Percentiles rank a stretch among this genome's conserved stretches.
phyloP scores from a whole-genome alignment of 1,140 invertebrate species.

The Luehdorfia chinensis region DNA sequence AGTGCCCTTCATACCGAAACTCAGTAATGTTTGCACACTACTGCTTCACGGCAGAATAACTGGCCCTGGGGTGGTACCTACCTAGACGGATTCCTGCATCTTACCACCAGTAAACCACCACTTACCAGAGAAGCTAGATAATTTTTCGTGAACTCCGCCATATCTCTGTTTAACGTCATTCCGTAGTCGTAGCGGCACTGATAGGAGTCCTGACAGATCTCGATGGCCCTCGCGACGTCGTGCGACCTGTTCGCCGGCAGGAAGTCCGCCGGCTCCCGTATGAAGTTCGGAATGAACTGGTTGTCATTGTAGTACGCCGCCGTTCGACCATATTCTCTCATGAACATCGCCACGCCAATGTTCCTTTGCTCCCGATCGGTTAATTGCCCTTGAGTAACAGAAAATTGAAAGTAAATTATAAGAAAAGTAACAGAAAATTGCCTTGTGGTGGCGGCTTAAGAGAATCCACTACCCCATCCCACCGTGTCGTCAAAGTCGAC shows the following conservation, averaged over 20 bases:
- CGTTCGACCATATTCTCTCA: constrained; percentile 86
- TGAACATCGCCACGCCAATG: constrained; percentile 86
- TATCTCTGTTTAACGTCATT: constrained; percentile 88
- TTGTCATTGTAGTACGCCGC: constrained; percentile 89
- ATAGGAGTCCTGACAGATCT: constrained; percentile 88
- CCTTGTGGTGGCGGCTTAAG: too few relatives aligned
- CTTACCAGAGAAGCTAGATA: constrained; percentile 86
- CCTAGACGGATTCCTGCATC: too few relatives aligned
- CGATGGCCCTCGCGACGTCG: constrained; percentile 80
- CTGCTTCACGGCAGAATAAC: too few relatives aligned
- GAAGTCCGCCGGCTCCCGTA: constrained; percentile 82
- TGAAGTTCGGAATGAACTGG: constrained; percentile 86
- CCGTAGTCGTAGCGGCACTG: constrained; percentile 94
- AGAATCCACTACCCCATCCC: too few relatives aligned
- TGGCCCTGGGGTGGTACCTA: too few relatives aligned
- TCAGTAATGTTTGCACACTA: too few relatives aligned
- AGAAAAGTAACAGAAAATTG: too few relatives aligned
- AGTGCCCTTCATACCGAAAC: too few relatives aligned
- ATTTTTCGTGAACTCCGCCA: constrained; percentile 91
- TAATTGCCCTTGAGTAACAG: constrained; percentile 82
- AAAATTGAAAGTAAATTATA: not conserved
- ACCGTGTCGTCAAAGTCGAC: too few relatives aligned
- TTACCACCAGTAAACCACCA: too few relatives aligned
- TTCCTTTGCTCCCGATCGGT: constrained; percentile 85
- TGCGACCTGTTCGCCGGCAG: constrained; percentile 84